Conservation (phyloP, 2,797 vertebrate genomes). For the Fratercula arctica region DNA sequence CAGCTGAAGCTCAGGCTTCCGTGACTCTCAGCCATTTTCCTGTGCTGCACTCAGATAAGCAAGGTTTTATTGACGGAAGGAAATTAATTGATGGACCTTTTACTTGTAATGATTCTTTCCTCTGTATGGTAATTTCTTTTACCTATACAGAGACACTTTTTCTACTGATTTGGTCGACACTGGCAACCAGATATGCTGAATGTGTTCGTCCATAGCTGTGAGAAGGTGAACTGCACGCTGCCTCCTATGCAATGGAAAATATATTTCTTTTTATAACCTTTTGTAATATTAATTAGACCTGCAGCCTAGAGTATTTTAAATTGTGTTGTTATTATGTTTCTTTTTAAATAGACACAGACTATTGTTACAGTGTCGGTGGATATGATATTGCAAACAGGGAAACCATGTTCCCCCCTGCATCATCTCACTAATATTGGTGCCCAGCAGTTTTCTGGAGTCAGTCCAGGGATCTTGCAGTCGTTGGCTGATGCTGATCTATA, state of each 20-base stretch:
- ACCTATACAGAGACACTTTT: background rate
- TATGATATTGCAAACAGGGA: background rate
- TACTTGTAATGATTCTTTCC: background rate
- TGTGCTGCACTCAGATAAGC: background rate
- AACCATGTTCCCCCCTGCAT: background rate
- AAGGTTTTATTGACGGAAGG: background rate
- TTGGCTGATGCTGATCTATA: background rate
- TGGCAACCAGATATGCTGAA: background rate
- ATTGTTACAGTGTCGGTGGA: background rate
- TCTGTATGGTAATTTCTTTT: background rate
- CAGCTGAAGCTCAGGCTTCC: background rate
- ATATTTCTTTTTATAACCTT: background rate
- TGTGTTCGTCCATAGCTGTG: background rate
- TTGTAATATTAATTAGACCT: background rate
- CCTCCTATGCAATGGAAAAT: background rate
- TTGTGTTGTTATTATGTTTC: background rate
- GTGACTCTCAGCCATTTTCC: background rate
- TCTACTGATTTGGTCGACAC: background rate
- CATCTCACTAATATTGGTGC: background rate
- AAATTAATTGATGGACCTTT: constrained; percentile 11
- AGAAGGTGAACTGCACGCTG: background rate
- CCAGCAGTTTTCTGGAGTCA: background rate
- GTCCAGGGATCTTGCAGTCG: background rate
- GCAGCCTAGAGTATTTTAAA: background rate
- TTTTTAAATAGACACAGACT: background rate